These are phyloP conservation scores for Gastrophysa polygoni DNA, from an alignment of 2,888 invertebrate species.

Conservation along the genomic window DNA sequence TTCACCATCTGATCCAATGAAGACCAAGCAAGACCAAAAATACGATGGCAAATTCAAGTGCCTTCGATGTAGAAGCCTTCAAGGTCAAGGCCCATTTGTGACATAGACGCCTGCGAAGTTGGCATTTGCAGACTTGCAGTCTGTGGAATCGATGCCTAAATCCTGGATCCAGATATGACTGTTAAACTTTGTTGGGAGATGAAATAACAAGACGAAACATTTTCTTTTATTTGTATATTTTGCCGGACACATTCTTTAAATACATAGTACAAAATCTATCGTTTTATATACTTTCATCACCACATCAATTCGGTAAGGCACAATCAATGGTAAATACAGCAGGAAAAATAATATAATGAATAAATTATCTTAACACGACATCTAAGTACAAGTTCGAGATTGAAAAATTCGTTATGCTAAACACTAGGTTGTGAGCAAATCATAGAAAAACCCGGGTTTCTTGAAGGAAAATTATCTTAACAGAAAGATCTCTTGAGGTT, in stretches of 20 bases:
- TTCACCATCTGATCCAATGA: too few species aligned
- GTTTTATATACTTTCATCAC: slow-evolving; percentile 44
- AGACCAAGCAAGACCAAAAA: too few species aligned
- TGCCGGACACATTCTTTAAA: slow-evolving; percentile 30
- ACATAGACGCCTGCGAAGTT: too few species aligned
- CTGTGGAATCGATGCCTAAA: too few species aligned
- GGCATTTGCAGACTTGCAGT: too few species aligned
- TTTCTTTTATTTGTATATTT: slow-evolving; percentile 15
- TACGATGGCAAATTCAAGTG: too few species aligned
- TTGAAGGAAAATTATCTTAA: neutral
- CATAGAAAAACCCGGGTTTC: slow-evolving; percentile 1
- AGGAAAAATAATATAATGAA: slow-evolving; percentile 20
- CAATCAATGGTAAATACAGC: slow-evolving; percentile 46
- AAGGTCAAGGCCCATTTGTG: too few species aligned
- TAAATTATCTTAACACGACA: slow-evolving; percentile 29
- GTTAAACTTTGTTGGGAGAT: neutral
- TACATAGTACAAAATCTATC: slow-evolving; percentile 47
- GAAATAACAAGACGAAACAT: neutral
- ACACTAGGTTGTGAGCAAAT: neutral
- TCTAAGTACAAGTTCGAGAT: slow-evolving; percentile 32
- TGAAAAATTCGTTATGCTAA: slow-evolving; percentile 10
- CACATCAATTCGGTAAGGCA: slow-evolving; percentile 47
- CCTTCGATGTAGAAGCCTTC: too few species aligned
- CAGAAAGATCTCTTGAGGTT: slow-evolving; percentile 5
- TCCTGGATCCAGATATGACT: too few species aligned